Conservation (phyloP, 1,140 invertebrate species). For the Heterodera schachtii region DNA sequence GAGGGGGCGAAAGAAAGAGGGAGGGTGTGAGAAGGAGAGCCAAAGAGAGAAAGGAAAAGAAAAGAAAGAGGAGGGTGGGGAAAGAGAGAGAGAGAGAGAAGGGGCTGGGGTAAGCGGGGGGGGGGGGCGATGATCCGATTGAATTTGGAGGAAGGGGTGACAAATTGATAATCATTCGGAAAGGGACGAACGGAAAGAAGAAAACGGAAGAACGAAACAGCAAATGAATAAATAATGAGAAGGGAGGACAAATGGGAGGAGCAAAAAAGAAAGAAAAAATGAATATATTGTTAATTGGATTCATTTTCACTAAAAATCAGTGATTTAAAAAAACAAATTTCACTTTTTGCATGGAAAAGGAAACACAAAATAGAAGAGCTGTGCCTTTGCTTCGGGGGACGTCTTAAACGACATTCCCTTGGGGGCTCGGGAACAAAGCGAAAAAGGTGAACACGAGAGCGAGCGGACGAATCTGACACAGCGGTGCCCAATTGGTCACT, state of each 20-base stretch:
- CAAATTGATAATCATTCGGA: not conserved
- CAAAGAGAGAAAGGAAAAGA: not conserved
- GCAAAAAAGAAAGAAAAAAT: not conserved
- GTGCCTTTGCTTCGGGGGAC: no score
- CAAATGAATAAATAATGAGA: not conserved
- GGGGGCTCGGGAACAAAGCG: not conserved
- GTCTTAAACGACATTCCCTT: not conserved
- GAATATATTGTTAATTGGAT: no score
- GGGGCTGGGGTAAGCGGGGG: not conserved
- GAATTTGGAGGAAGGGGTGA: not conserved
- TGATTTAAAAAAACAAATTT: no score
- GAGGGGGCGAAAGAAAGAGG: not conserved
- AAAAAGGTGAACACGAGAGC: not conserved
- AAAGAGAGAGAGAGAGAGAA: no score
- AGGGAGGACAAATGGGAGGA: not conserved
- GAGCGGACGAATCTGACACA: not conserved
- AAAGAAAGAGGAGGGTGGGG: not conserved
- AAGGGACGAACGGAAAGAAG: not conserved
- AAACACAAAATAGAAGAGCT: no score
- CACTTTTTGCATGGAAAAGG: no score
- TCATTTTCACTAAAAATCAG: no score
- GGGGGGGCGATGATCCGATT: no score
- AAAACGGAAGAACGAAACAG: not conserved
- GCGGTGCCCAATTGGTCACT: not conserved
- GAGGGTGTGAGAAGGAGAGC: not conserved